Evolutionary conservation across 2,113 vertebrate genomes (phyloP).

Genomic region (Platysternon megacephalum): DNA sequence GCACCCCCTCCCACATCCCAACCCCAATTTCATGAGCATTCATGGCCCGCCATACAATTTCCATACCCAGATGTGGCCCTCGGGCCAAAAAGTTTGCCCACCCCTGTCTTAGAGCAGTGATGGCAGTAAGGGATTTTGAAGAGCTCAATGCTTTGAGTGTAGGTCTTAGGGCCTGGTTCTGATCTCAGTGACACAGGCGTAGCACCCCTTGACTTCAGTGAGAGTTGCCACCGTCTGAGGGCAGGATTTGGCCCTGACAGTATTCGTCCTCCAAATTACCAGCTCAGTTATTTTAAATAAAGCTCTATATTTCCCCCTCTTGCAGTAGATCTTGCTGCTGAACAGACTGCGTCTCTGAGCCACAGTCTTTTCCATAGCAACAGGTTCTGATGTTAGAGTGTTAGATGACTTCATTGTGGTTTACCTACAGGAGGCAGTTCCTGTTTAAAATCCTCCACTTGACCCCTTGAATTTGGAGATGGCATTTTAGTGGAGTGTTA

Average conservation of each 20-base stretch:
- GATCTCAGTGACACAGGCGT: neutral
- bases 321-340: neutral
- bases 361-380: slow-evolving; percentile 2
- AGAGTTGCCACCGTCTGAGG: neutral
- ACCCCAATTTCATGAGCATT: too few relatives aligned
- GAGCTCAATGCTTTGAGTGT: neutral
- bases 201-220: neutral
- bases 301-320: neutral
- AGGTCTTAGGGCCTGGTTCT: neutral
- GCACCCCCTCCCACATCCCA: too few relatives aligned
- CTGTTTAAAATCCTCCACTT: neutral
- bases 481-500: neutral
- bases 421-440: neutral
- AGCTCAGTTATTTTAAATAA: neutral
- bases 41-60: too few relatives aligned
- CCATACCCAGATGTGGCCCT: too few relatives aligned
- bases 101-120: neutral
- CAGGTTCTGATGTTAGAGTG: neutral
- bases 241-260: neutral
- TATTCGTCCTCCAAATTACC: neutral
- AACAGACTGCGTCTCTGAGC: neutral
- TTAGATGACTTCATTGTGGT: slow-evolving; percentile 58
- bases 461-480: neutral
- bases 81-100: too few relatives aligned
- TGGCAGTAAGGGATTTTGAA: neutral